Conservation (phyloP, 2,113 vertebrate genomes). For the Phalacrocorax pelagicus region DNA sequence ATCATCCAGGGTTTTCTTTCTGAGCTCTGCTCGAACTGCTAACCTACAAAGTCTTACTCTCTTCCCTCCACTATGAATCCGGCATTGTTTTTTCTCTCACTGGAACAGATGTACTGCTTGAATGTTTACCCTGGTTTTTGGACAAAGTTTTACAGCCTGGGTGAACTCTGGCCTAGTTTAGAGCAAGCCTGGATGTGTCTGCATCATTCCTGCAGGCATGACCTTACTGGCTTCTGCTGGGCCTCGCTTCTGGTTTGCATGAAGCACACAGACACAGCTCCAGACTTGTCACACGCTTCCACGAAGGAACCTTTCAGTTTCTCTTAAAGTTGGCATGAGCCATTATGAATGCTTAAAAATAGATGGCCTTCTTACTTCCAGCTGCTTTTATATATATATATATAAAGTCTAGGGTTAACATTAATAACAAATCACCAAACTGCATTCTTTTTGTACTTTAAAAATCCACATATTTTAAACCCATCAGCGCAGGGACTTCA, state of each 20-base stretch:
- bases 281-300: neutral
- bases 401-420: neutral
- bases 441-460: neutral
- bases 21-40: neutral
- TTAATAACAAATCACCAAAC: neutral
- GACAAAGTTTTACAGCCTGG: neutral
- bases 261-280: neutral
- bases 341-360: neutral
- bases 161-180: neutral
- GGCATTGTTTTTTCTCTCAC: neutral
- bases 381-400: neutral
- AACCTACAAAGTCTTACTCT: neutral
- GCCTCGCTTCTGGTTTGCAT: neutral
- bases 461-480: neutral
- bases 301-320: neutral
- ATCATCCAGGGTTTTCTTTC: neutral
- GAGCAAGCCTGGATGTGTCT: neutral
- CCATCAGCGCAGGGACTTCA: neutral
- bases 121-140: neutral
- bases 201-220: neutral
- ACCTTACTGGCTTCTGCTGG: neutral
- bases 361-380: neutral
- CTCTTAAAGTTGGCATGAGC: neutral
- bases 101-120: neutral
- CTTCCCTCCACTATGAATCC: neutral